Evolutionary conservation across 2,797 vertebrate species (phyloP).

Genomic region (Danio jaintianensis): DNA sequence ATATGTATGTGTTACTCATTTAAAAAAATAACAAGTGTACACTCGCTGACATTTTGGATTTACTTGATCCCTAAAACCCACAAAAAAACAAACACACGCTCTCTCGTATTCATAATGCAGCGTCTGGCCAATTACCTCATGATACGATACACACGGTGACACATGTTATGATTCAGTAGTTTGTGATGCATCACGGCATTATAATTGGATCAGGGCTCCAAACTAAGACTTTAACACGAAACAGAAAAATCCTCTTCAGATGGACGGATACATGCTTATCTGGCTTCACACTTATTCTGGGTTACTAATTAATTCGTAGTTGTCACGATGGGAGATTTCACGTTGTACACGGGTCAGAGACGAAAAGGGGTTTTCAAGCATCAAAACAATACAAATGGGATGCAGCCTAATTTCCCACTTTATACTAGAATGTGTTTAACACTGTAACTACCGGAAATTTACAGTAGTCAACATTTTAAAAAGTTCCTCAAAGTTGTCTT

Average conservation of each 20-base stretch:
- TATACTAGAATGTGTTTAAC: too few relatives aligned
- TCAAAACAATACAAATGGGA: too few relatives aligned
- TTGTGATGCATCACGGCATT: not conserved
- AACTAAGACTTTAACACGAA: slow-evolving; percentile 3
- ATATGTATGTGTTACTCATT: not conserved
- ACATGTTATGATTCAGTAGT: slow-evolving; percentile 14
- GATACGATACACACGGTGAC: not conserved
- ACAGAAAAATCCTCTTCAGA: not conserved
- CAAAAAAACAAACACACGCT: not conserved
- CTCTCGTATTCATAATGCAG: not conserved
- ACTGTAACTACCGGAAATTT: too few relatives aligned
- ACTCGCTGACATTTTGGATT: not conserved
- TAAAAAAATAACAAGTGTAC: not conserved
- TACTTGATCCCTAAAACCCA: not conserved
- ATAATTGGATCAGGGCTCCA: not conserved
- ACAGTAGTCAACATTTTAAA: too few relatives aligned
- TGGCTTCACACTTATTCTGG: not conserved
- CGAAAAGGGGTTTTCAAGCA: too few relatives aligned
- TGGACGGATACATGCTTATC: not conserved
- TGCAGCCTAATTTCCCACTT: too few relatives aligned
- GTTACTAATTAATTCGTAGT: not conserved
- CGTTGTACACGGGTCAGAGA: not conserved
- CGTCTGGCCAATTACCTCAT: not conserved
- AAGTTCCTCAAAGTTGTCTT: too few relatives aligned
- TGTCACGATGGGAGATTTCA: not conserved